Evolutionary conservation across 2,113 vertebrate genomes (phyloP).

Genomic region (Pitta sordida): DNA sequence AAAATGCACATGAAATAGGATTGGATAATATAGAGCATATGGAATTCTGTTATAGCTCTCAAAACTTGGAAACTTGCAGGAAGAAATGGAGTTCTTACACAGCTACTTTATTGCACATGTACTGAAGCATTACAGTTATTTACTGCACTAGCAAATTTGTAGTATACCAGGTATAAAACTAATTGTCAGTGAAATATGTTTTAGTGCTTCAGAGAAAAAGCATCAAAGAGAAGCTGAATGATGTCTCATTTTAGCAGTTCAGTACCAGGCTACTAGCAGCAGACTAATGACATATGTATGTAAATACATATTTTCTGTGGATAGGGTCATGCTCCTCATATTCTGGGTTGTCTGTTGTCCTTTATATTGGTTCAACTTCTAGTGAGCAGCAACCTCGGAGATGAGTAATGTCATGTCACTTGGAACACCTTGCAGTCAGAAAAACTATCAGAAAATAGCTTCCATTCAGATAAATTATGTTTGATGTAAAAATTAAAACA

Average conservation of each 20-base stretch:
- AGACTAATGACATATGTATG: fast-evolving
- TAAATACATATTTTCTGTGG: not conserved
- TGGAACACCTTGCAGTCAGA: not conserved
- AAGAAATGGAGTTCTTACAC: not conserved
- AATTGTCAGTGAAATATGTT: not conserved
- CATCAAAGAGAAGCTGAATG: not conserved
- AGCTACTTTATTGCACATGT: not conserved
- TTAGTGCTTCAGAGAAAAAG: not conserved
- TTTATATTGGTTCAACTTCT: not conserved
- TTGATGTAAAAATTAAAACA: not conserved
- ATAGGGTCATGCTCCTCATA: not conserved
- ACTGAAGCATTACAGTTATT: not conserved
- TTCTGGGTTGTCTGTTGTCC: not conserved
- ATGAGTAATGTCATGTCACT: not conserved
- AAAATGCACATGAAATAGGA: not conserved
- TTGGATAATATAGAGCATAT: not conserved
- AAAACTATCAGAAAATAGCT: too few species aligned
- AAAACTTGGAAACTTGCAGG: not conserved
- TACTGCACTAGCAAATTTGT: not conserved
- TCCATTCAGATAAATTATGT: not conserved
- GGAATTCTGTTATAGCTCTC: not conserved
- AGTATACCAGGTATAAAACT: not conserved
- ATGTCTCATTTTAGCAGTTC: not conserved
- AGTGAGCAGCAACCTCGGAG: not conserved
- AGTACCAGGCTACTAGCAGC: not conserved